phyloP scores from a whole-genome alignment of 1,140 invertebrate genomes.

The Cydia splendana region DNA sequence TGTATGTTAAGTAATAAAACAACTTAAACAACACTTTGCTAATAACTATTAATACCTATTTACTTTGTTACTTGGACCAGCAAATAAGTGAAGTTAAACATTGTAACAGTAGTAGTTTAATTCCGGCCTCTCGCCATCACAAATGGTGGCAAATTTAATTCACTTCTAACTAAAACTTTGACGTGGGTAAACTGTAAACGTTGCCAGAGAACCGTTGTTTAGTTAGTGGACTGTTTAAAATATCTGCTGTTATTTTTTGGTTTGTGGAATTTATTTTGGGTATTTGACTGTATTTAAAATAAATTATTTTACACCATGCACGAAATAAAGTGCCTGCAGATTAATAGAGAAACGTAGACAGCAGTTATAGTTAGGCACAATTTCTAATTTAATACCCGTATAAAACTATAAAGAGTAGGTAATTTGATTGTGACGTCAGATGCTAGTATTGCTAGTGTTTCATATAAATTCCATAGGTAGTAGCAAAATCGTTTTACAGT shows the following conservation, averaged over 20 bases:
- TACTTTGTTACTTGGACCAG: background rate
- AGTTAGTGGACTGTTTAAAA: background rate
- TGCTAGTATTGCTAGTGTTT: too few relatives aligned
- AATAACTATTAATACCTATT: background rate
- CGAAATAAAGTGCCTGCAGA: too few relatives aligned
- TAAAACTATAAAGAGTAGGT: too few relatives aligned
- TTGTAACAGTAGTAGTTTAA: background rate
- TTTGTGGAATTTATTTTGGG: background rate
- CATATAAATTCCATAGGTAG: too few relatives aligned
- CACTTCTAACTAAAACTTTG: constrained; percentile 11
- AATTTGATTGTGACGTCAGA: too few relatives aligned
- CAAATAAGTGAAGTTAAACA: background rate
- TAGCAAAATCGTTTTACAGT: too few relatives aligned
- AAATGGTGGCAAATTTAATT: constrained; percentile 8
- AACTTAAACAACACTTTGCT: background rate
- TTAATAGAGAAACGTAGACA: too few relatives aligned
- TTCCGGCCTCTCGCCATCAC: background rate
- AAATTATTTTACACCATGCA: too few relatives aligned
- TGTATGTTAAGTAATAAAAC: too few relatives aligned
- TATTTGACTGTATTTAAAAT: too few relatives aligned
- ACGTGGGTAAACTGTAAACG: constrained; percentile 4
- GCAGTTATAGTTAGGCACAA: too few relatives aligned
- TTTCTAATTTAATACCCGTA: too few relatives aligned
- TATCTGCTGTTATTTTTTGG: background rate
- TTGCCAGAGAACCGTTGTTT: background rate